phyloP scores from a whole-genome alignment of 92 coral and sea anemone species.

The Montipora capitata region DNA sequence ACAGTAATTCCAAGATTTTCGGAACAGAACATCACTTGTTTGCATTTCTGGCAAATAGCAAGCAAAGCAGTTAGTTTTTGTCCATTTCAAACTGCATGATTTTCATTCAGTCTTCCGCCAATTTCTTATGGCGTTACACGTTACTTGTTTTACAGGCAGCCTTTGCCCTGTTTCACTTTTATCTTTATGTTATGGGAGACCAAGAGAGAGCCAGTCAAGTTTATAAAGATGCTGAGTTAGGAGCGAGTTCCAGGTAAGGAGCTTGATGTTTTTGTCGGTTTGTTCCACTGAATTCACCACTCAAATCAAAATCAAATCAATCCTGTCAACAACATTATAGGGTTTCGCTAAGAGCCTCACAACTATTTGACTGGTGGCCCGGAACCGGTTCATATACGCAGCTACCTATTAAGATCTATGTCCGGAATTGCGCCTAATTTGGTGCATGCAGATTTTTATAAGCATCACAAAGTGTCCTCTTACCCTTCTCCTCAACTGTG shows the following conservation, averaged over 20 bases:
- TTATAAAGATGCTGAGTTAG: conserved; percentile 5
- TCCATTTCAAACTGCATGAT: neutral
- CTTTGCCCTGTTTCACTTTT: conserved; percentile 25
- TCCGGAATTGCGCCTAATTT: too few species aligned
- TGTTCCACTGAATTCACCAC: too few species aligned
- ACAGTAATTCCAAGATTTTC: too few species aligned
- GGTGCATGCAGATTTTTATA: too few species aligned
- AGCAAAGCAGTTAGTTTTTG: neutral
- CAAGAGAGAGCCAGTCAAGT: conserved; percentile 26
- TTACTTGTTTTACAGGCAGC: neutral
- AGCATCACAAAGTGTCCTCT: too few species aligned
- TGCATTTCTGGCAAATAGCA: neutral
- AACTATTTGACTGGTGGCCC: too few species aligned
- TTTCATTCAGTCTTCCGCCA: neutral
- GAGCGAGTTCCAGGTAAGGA: neutral
- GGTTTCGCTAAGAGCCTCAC: too few species aligned
- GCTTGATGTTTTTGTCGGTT: neutral
- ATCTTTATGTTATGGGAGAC: conserved; percentile 24
- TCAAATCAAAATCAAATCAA: neutral
- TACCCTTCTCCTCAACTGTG: too few species aligned
- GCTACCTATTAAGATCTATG: too few species aligned
- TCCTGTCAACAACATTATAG: too few species aligned
- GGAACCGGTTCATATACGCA: too few species aligned
- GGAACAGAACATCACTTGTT: too few species aligned
- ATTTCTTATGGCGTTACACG: neutral